Evolutionary conservation across 1,140 invertebrate species (phyloP), one percentile per base, ranked within the genome.

Genomic region (Calosoma granatense): DNA sequence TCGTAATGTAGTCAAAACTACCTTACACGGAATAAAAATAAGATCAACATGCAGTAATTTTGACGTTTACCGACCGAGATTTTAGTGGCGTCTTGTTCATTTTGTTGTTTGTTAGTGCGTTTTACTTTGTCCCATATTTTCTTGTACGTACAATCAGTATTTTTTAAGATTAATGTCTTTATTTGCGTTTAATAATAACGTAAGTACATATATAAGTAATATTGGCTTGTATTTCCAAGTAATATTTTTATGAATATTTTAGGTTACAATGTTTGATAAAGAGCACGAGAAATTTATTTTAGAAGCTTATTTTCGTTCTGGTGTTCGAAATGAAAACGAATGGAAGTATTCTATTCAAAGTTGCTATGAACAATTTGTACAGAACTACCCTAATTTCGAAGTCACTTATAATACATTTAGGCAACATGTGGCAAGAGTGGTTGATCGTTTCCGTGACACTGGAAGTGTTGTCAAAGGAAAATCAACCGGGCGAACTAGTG

Each of bases 221-320:
- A n/a, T n/a, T n/a, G n/a, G n/a, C n/a, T n/a, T n/a, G n/a, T n/a
- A n/a, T n/a, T n/a, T n/a, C n/a, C n/a, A n/a, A n/a, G n/a, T n/a
- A n/a, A n/a, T n/a, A n/a, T n/a, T 36, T 36, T 36, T 9, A 9
- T 36, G 26, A 36, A 47, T 12, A 4, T 47, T 4, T 47, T 17
- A 47, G 41, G 17, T 47, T 47, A 47, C 3, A 47, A 47, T 47
- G 41, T 47, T 47, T 47, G 17, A 9, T 12, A 17, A 6, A 12
- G 41, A 47, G 17, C 41, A 47, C 17, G 17, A 47, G 9, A 47
- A 11, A 17, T 47, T 47, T 47, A 4, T 47, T 6, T 47, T 47
- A 17, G 41, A 47, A 47, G 41, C 41, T 12, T 47, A 47, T 47
- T 47, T 47, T 17, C 41, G 41, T 11, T 12, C 41, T 47, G 41